Percentiles rank a stretch among this genome's conserved stretches.
These are phyloP conservation scores for Stomatorhinus ivindoensis DNA, from an alignment of 2,113 vertebrate species.

Conservation along the genomic window DNA sequence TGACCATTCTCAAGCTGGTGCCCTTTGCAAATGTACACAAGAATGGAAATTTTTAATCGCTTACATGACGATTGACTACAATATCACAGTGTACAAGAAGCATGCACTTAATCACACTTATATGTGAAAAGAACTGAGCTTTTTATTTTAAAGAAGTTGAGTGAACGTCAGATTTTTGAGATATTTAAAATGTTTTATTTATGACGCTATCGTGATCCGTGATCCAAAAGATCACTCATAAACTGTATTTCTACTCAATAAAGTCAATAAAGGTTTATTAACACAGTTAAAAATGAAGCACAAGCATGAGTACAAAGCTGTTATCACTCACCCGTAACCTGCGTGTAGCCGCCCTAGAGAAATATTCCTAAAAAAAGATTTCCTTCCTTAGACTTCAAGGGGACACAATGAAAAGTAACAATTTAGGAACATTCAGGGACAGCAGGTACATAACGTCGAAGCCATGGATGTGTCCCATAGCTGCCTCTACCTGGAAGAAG, in stretches of 20 bases:
- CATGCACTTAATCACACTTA: neutral
- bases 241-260: neutral
- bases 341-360: neutral
- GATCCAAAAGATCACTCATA: neutral
- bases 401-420: neutral
- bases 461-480: neutral
- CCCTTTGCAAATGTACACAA: neutral
- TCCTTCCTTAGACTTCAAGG: slow-evolving; percentile 7
- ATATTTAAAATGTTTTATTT: neutral
- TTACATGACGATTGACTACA: neutral
- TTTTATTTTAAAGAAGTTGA: neutral
- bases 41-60: neutral
- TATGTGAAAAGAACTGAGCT: neutral
- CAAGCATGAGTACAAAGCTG: neutral
- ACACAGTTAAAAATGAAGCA: neutral
- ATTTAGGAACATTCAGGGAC: neutral
- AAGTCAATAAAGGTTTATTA: neutral
- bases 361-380: neutral
- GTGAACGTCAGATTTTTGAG: neutral
- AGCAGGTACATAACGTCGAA: neutral
- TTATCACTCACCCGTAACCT: neutral
- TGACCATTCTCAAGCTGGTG: neutral
- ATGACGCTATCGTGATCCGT: neutral
- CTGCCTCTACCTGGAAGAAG: neutral
- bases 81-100: neutral